These are phyloP conservation scores for Brachypodius melanocephalos DNA, from an alignment of 2,113 vertebrate species.

Conservation along the genomic window DNA sequence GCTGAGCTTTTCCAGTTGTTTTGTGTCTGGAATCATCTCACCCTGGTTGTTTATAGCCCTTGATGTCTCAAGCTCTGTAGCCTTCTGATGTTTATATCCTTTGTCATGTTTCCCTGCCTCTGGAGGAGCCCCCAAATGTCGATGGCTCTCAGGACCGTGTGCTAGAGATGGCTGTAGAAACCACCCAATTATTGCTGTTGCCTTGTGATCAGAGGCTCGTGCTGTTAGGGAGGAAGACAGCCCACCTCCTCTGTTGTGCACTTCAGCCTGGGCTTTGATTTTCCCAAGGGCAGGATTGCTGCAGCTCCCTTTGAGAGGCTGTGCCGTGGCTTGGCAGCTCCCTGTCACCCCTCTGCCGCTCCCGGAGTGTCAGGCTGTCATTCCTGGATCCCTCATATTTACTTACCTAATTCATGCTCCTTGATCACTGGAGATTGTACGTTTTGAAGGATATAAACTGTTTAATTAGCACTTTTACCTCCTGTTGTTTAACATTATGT, in stretches of 20 bases:
- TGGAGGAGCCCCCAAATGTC: neutral
- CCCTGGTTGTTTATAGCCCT: neutral
- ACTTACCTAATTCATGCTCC: neutral
- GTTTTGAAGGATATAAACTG: neutral
- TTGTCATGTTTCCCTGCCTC: neutral
- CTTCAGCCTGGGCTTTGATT: neutral
- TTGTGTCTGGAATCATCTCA: neutral
- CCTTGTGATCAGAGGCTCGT: neutral
- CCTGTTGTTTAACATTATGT: neutral
- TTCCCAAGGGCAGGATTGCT: neutral
- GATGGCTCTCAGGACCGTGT: fast-evolving
- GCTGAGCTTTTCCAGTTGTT: neutral
- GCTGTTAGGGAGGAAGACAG: neutral
- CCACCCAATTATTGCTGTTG: neutral
- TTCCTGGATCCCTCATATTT: neutral
- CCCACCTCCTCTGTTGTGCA: neutral
- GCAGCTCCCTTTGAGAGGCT: neutral
- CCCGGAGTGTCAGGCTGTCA: neutral
- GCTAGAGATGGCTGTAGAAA: neutral
- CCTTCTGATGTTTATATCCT: neutral
- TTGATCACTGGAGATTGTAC: neutral
- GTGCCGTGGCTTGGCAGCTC: neutral
- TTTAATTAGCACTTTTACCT: neutral
- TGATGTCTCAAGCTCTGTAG: neutral
- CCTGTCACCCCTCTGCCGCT: neutral